A percentile compares a stretch with the other conserved stretches of the same genome.
phyloP scores from a whole-genome alignment of 2,888 invertebrate genomes.

The Mantis religiosa region DNA sequence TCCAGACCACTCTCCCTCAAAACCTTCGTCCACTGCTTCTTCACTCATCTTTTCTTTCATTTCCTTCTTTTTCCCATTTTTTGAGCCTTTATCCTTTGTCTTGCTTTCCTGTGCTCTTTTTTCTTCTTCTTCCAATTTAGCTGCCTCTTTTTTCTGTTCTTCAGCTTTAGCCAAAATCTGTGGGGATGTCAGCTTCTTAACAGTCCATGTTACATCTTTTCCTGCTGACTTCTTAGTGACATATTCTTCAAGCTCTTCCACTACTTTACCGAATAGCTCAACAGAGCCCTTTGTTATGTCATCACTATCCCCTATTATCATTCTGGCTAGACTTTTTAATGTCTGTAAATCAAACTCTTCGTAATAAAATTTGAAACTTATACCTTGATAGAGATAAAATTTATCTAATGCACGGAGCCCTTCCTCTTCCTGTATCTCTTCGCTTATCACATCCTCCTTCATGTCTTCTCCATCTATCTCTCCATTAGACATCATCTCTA shows the following conservation, averaged over 20 bases:
- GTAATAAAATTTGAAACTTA: slow-evolving; percentile 58
- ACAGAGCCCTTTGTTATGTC: slow-evolving; percentile 43
- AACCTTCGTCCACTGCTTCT: neutral
- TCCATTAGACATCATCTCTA: slow-evolving; percentile 35
- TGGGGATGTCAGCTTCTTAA: neutral
- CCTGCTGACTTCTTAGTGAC: neutral
- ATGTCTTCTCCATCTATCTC: slow-evolving; percentile 46
- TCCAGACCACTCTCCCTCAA: neutral
- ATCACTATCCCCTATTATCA: slow-evolving; percentile 47
- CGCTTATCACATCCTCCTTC: slow-evolving; percentile 42
- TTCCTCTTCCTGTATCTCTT: neutral
- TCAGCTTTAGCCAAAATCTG: neutral
- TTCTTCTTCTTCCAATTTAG: neutral
- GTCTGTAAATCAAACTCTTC: slow-evolving; percentile 52
- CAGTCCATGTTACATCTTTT: neutral
- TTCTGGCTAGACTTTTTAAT: slow-evolving; percentile 50
- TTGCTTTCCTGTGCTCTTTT: neutral
- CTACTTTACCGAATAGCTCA: slow-evolving; percentile 47
- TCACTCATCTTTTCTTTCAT: neutral
- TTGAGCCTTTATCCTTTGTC: neutral
- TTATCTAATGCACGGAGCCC: slow-evolving; percentile 48
- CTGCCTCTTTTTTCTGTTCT: neutral
- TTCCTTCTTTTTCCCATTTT: slow-evolving; percentile 15
- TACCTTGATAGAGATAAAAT: slow-evolving; percentile 55
- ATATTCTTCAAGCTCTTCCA: slow-evolving; percentile 39